Conservation (phyloP, 2,797 vertebrate genomes). For the Moxostoma hubbsi region DNA sequence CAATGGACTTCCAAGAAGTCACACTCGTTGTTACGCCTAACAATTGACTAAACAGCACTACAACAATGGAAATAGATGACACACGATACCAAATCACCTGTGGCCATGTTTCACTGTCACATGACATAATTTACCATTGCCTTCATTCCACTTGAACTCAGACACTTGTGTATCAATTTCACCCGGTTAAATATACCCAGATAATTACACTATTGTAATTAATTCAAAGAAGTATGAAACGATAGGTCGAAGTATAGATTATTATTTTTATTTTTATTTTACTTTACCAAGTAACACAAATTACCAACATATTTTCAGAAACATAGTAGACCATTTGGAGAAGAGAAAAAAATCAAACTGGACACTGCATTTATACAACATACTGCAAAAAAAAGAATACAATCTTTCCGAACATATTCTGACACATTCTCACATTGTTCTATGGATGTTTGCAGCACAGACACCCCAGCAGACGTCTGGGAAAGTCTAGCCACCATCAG, state of each 20-base stretch:
- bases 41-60: constrained; percentile 2
- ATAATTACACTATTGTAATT: constrained; percentile 12
- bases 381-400: neutral
- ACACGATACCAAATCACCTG: constrained; percentile 22
- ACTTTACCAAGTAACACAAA: neutral
- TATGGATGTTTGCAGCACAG: neutral
- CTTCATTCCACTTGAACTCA: constrained; percentile 21
- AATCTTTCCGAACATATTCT: neutral
- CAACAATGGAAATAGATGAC: constrained; percentile 16
- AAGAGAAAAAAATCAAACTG: neutral
- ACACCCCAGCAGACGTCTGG: neutral
- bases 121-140: constrained; percentile 19
- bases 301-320: neutral
- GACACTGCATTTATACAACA: neutral
- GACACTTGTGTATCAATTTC: constrained; percentile 12
- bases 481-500: neutral
- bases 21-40: neutral
- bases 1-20: too few relatives aligned
- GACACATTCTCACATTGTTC: neutral
- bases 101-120: constrained; percentile 32
- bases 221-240: neutral
- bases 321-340: neutral
- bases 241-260: constrained; percentile 8
- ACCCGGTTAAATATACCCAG: constrained; percentile 21
- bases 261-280: neutral